These are phyloP conservation scores for Drosophila ambigua DNA, from an alignment of 1,140 invertebrate species.

Conservation along the genomic window DNA sequence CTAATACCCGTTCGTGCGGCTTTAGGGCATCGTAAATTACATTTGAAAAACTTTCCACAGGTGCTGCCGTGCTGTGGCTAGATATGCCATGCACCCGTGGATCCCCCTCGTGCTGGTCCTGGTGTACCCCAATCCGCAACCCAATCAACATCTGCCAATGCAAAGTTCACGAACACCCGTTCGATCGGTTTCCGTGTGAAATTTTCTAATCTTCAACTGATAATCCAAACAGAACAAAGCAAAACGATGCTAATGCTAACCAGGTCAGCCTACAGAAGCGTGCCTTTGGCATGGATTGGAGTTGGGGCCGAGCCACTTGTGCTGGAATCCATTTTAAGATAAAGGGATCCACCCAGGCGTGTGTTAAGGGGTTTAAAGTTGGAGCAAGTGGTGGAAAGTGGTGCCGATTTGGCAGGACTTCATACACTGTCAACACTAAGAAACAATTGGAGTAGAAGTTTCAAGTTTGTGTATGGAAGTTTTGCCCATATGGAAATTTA, in stretches of 20 bases:
- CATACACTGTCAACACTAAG: no score
- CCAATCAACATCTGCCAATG: conserved; percentile 10
- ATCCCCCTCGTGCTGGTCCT: no score
- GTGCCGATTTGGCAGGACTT: no score
- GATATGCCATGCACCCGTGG: not conserved
- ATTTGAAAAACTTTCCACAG: conserved; percentile 68
- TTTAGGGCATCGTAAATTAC: conserved; percentile 49
- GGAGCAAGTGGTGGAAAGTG: no score
- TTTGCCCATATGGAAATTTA: no score
- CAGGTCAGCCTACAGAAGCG: conserved; percentile 56
- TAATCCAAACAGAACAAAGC: conserved; percentile 43
- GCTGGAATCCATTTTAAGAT: conserved; percentile 1
- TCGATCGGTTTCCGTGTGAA: conserved; percentile 70
- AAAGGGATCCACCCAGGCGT: not conserved
- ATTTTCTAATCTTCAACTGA: conserved; percentile 68
- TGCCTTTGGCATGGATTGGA: conserved; percentile 55
- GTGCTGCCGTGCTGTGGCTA: conserved; percentile 11
- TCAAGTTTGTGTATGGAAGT: no score
- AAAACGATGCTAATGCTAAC: conserved; percentile 35
- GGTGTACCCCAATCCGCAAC: not conserved
- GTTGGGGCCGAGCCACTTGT: conserved; percentile 10
- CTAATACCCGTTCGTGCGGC: conserved; percentile 50
- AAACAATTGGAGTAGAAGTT: no score
- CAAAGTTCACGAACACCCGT: conserved; percentile 61
- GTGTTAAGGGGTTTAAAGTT: no score